Base-by-base conservation (phyloP, 2,113 vertebrate genomes). In the Hyla sarda region DNA sequence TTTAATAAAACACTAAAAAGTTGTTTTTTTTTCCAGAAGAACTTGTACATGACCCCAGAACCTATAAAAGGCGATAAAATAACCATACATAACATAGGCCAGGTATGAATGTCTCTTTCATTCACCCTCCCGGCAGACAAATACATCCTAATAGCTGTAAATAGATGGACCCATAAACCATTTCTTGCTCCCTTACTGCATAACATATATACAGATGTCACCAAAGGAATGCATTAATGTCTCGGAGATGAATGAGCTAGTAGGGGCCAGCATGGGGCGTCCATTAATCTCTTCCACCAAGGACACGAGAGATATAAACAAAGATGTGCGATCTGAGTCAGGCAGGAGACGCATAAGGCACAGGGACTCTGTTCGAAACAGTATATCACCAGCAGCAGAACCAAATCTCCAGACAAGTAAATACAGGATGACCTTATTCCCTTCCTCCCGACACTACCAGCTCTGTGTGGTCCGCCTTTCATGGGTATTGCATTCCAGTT, bases 201-300 rank as follows among this genome's bases (percentile, higher is more conserved):
- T 56, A 60, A 47, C 50, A 60, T 74, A 83, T 73, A 83, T 56
- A 74, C 69, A 83, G 19, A 60, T 62, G 82, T 84, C 71, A 62
- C 54, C 25, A 9, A 5, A 75, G 82, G 72, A 84, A 84, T 62
- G 82, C 72, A 76, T 75, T 84, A 48, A 84, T 52, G 73, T 76
- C 73, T 8, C n/a, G 23, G 19, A 75, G 82, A 84, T 84, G 58
- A 62, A 84, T n/a, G 71, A 76, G 71, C 34, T 25, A 23, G 13
- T 56, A 28, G 50, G 16, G 52, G 50, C n/a, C 52, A 74, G n/a
- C 23, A n/a, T 25, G 32, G 67, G 65, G n/a, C 23, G n/a, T 47
- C 82, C 65, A 84, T 75, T 11, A 56, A 75, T 75, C 82, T 84
- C 52, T 17, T 11, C 25, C 71, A 75, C 17, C 28, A 34, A 54